Base-by-base conservation (phyloP, 2,797 vertebrate genomes). In the Zenarchopterus dispar region DNA sequence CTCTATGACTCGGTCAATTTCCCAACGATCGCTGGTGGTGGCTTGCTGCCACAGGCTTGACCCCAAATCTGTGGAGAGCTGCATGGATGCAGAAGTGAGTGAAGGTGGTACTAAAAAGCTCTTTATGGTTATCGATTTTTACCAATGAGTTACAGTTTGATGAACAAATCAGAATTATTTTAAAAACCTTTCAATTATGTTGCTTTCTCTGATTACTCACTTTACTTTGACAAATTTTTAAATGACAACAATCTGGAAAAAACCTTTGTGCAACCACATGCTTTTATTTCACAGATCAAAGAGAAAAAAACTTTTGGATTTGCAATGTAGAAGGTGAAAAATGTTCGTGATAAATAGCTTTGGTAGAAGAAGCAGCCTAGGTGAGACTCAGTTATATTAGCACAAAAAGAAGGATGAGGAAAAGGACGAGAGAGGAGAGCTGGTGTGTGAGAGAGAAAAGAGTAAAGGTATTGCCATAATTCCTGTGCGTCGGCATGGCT, bases 381-480 rank as follows among this genome's bases (percentile, higher is more conserved):
- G 58, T 75, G 68, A 82, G 67, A 75, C 41, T 76, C 46, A 52
- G 71, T 78, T 75, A 53, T 67, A 72, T 81, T 82, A 80, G 62
- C 78, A 83, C 80, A 86, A 80, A 85, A 52, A 60, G 70, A 73
- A 56, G 64, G 81, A 74, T 80, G 83, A 70, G 57, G 69, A 48
- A 48, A 52, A 61, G 71, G 60, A 62, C 62, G 57, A 56, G 42
- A 59, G 33, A 36, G 33, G 9, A 10, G 58, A 72, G 62, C 24
- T n/a, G 16, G 64, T 54, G 47, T 69, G 56, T 78, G 68, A 81
- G 61, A 46, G 56, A 94, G 92, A 92, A 92, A 94, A 93, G 91
- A 93, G 92, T 93, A 93, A 91, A 95, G 95, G 94, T 94, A 95
- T 96, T 95, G 95, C 95, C 95, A 96, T 97, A 95, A 97, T 97